phyloP scores from a whole-genome alignment of 2,797 vertebrate species.

The Chaetophractus vellerosus region DNA sequence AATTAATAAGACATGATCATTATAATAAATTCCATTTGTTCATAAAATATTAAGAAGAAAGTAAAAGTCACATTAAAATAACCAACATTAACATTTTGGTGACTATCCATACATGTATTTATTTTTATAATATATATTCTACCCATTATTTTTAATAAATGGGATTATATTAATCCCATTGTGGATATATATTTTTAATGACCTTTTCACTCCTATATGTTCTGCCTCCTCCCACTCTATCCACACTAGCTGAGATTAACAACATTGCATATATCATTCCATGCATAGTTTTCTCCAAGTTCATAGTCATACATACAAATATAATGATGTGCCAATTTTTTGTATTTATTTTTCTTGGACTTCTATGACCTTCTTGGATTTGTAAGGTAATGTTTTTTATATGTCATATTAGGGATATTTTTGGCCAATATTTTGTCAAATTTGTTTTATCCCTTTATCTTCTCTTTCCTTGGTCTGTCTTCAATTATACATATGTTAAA shows the following conservation, averaged over 20 bases:
- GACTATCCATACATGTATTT: background rate
- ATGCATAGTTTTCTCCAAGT: background rate
- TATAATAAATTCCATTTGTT: constrained; percentile 56
- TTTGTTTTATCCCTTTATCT: background rate
- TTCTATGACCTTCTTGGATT: constrained; percentile 26
- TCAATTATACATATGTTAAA: background rate
- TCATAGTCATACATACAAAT: background rate
- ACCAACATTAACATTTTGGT: constrained; percentile 62
- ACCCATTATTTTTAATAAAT: constrained; percentile 53
- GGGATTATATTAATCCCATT: background rate
- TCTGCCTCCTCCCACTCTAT: background rate
- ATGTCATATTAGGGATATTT: background rate
- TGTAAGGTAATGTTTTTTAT: background rate
- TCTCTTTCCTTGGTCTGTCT: background rate
- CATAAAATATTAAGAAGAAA: constrained; percentile 70
- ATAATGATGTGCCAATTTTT: background rate
- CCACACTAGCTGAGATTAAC: background rate
- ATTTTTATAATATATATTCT: background rate
- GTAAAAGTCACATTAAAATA: constrained; percentile 64
- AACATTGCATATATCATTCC: background rate
- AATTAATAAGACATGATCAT: constrained; percentile 67
- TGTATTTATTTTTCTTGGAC: background rate
- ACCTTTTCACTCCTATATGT: background rate
- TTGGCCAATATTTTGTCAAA: background rate
- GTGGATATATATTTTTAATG: constrained; percentile 5